Evolutionary conservation across 2,797 vertebrate species (phyloP).

Genomic region (Neosilurus mollespiculum): DNA sequence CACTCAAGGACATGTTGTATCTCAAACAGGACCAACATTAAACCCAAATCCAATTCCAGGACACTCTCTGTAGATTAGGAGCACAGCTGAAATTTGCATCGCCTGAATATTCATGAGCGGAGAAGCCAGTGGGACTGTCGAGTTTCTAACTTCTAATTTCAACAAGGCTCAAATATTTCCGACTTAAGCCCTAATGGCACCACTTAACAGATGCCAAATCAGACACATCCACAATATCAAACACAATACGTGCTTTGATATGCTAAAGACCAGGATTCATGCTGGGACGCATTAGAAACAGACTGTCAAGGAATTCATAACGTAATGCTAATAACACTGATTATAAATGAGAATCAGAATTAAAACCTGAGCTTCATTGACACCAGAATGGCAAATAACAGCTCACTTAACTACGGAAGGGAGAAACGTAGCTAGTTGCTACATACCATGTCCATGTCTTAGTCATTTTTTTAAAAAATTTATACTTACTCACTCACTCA

Average conservation of each 20-base stretch:
- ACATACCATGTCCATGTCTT: no score
- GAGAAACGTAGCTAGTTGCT: background rate
- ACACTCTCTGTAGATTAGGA: slow-evolving; percentile 16
- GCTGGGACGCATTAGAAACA: slow-evolving; percentile 9
- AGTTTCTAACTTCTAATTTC: slow-evolving; percentile 14
- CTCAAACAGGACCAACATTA: slow-evolving; percentile 4
- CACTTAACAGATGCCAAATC: slow-evolving; percentile 32
- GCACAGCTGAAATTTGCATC: slow-evolving; percentile 25
- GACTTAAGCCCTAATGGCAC: slow-evolving; percentile 10
- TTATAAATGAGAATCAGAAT: slow-evolving; percentile 6
- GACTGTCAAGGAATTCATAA: background rate
- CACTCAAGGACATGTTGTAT: background rate
- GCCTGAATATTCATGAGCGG: slow-evolving; percentile 13
- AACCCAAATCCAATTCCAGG: slow-evolving; percentile 9
- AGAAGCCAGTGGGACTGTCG: slow-evolving; percentile 21
- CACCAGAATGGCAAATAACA: background rate
- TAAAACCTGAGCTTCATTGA: background rate
- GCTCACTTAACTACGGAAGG: background rate
- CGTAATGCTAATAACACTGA: slow-evolving; percentile 7
- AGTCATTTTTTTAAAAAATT: no score
- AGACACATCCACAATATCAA: background rate
- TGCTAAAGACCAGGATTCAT: slow-evolving; percentile 20
- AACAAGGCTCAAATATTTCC: slow-evolving; percentile 35
- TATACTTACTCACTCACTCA: no score
- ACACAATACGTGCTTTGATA: slow-evolving; percentile 20